These are phyloP conservation scores for Smittia aterrima DNA, from an alignment of 2,888 invertebrate genomes.

Conservation along the genomic window DNA sequence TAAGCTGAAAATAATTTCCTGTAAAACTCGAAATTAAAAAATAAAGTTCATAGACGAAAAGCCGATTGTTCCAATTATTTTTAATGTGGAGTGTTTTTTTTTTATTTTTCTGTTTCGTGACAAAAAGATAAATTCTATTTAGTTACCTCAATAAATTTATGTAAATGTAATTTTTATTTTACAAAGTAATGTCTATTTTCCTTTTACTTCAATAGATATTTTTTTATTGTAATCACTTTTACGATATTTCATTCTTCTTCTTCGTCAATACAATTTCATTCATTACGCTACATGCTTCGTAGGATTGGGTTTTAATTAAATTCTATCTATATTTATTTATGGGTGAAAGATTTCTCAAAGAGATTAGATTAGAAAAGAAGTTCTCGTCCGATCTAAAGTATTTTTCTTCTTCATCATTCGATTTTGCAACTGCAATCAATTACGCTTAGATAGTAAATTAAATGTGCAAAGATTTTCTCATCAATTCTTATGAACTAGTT, in stretches of 20 bases:
- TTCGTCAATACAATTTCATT: neutral
- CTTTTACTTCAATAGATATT: constrained; percentile 5
- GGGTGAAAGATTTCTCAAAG: neutral
- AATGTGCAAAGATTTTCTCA: constrained; percentile 5
- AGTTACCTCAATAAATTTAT: neutral
- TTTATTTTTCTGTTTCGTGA: constrained; percentile 33
- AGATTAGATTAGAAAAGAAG: neutral
- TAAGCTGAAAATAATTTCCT: neutral
- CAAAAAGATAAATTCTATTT: constrained; percentile 39
- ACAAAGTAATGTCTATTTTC: neutral
- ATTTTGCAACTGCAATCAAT: neutral
- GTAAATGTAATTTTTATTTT: constrained; percentile 1
- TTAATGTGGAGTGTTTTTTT: constrained; percentile 7
- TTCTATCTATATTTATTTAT: constrained; percentile 33
- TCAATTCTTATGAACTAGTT: neutral
- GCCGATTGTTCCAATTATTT: neutral
- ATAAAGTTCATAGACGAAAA: neutral
- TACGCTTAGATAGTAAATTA: constrained; percentile 1
- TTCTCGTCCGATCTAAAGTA: neutral
- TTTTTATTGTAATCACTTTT: constrained; percentile 33
- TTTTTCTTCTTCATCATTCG: neutral
- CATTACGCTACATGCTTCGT: constrained; percentile 29
- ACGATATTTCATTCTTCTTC: neutral
- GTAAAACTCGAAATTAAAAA: constrained; percentile 5
- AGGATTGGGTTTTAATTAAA: constrained; percentile 34